Evolutionary conservation across 2,797 vertebrate genomes (phyloP), one percentile per base, ranked within the genome.

Genomic region (Iguana delicatissima): DNA sequence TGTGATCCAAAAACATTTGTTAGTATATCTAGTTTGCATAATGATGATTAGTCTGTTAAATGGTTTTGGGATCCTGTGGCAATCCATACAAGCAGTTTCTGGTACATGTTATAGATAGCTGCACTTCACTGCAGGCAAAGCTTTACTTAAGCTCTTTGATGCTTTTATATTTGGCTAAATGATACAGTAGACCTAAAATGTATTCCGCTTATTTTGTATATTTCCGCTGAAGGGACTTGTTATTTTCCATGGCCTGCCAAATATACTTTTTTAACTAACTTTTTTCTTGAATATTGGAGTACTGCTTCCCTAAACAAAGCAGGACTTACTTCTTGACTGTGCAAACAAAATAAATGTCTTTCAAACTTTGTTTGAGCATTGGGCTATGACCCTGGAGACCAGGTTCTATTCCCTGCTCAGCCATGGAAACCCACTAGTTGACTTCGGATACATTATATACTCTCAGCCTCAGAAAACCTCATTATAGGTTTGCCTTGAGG

Each of bases 11-110:
- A 77, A 88, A 38, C 9, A 24, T 87, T 80, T 62, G 35, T 50
- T 59, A 77, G 14, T 29, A 38, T 13, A 46, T 32, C 46, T 90
- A 94, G 73, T 95, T 95, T 95, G 80, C 94, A 92, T 96, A 96
- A 95, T 95, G 86, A 94, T 96, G 88, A 95, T 92, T 93, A 95
- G 20, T 32, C 35, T 72, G 26, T 81, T 4, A 13, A 14, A 24
- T 10, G 8, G 13, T 79, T 89, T 93, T 95, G 90, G 74, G 93
- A 90, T 93, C 90, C 89, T 93, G 82, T 90, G 93, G 79, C 73
- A 62, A 77, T 26, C 62, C 0, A 4, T 22, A 52, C 35, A 42
- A 46, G 0, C 42, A 0, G 0, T 59, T 92, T 91, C 35, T 84
- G 0, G 86, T 91, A 1, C 6, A 89, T 52, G 16, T 46, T 80